These are phyloP conservation scores for Steinernema khuongi DNA, from an alignment of 1,140 invertebrate genomes.

Conservation along the genomic window DNA sequence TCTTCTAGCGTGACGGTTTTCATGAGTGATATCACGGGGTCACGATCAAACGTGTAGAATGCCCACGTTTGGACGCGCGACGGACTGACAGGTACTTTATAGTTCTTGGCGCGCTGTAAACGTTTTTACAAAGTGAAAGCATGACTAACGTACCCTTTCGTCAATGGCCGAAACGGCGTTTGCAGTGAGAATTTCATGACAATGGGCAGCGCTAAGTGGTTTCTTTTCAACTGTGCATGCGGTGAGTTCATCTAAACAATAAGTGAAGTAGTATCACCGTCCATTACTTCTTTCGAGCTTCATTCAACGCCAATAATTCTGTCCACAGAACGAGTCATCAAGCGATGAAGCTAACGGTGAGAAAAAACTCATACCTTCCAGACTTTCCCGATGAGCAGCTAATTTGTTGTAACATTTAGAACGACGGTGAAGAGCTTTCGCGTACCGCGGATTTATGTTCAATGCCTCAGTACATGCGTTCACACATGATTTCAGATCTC, in stretches of 20 bases:
- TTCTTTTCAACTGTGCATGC: no score
- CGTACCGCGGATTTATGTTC: not conserved
- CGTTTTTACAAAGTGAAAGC: no score
- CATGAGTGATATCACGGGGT: not conserved
- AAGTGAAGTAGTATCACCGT: no score
- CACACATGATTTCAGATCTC: not conserved
- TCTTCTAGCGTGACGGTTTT: not conserved
- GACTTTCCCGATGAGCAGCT: not conserved
- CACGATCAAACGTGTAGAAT: not conserved
- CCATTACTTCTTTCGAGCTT: no score
- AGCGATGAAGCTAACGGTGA: not conserved
- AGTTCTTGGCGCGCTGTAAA: no score
- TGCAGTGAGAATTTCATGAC: no score
- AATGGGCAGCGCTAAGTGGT: no score
- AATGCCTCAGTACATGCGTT: not conserved
- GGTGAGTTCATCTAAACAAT: no score
- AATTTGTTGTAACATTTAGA: not conserved
- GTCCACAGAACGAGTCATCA: no score
- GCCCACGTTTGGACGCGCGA: not conserved
- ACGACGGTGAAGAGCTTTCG: not conserved
- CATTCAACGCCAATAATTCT: no score
- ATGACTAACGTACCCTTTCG: no score
- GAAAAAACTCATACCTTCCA: not conserved
- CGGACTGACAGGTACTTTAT: not conserved
- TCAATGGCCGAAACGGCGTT: no score